Percentiles rank a stretch among this genome's conserved stretches.
phyloP scores from a whole-genome alignment of 2,888 invertebrate species.

The Merodon equestris region DNA sequence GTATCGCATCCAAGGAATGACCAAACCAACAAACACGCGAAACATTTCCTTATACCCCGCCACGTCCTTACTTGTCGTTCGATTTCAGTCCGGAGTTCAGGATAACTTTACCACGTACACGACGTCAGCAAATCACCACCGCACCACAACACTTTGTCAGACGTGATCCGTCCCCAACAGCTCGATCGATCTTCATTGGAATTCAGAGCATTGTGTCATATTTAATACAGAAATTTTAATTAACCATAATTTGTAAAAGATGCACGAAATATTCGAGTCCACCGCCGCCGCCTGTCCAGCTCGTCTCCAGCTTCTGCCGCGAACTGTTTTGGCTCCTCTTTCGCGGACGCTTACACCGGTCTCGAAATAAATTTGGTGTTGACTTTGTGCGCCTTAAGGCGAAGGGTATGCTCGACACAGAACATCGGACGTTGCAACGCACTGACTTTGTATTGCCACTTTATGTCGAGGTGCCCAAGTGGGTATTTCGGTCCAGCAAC shows the following conservation, averaged over 20 bases:
- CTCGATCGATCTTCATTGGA: conserved; percentile 72
- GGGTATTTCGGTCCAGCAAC: conserved; percentile 46
- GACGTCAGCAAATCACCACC: conserved; percentile 8
- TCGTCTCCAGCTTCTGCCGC: conserved; percentile 31
- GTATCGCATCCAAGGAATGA: conserved; percentile 55
- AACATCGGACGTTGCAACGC: too few species aligned
- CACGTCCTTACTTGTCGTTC: too few species aligned
- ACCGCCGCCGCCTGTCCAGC: conserved; percentile 19
- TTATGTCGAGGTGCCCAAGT: conserved; percentile 38
- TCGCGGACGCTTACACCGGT: too few species aligned
- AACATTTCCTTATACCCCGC: conserved; percentile 7
- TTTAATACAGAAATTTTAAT: conserved; percentile 79
- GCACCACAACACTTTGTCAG: conserved; percentile 54
- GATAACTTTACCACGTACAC: conserved; percentile 6
- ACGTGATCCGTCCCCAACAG: conserved; percentile 60
- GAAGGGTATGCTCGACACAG: conserved; percentile 30
- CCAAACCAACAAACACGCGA: conserved; percentile 46
- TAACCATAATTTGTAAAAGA: conserved; percentile 78
- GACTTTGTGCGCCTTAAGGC: conserved; percentile 32
- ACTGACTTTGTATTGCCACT: conserved; percentile 42
- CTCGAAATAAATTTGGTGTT: conserved; percentile 65
- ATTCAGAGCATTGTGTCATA: conserved; percentile 79
- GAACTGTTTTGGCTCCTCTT: neutral
- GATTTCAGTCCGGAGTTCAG: too few species aligned
- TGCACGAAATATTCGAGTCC: conserved; percentile 73